Percentiles rank a stretch among this genome's conserved stretches.
These are phyloP conservation scores for Parauchenoglanis punctatus DNA, from an alignment of 2,797 vertebrate species.

Conservation along the genomic window DNA sequence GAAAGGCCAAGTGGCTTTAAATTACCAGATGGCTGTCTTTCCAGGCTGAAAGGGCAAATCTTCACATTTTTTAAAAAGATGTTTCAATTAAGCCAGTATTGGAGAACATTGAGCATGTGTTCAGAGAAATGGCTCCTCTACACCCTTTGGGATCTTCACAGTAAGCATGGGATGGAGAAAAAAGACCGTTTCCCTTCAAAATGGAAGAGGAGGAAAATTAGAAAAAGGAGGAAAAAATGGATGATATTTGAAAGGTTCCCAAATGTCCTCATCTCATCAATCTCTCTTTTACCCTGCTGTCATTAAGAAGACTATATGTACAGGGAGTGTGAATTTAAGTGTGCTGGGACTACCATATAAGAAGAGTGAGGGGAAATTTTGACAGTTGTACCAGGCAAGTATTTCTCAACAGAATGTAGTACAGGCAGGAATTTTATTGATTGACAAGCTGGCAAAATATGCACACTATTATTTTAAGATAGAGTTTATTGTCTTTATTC, in stretches of 20 bases:
- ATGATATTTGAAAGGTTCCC: constrained; percentile 39
- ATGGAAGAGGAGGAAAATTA: constrained; percentile 23
- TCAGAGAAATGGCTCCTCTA: constrained; percentile 46
- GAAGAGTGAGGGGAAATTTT: neutral
- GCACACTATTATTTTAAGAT: neutral
- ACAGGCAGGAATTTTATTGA: neutral
- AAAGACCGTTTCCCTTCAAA: constrained; percentile 38
- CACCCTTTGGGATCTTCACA: constrained; percentile 30
- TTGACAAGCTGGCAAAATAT: constrained; percentile 5
- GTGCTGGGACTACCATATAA: neutral
- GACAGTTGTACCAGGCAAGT: neutral
- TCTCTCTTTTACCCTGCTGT: constrained; percentile 31
- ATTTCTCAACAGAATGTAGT: neutral
- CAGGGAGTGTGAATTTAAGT: constrained; percentile 30
- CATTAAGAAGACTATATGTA: constrained; percentile 25
- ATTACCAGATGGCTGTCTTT: constrained; percentile 50
- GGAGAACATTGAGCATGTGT: constrained; percentile 51
- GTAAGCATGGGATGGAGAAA: constrained; percentile 17
- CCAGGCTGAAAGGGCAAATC: constrained; percentile 53
- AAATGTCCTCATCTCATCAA: constrained; percentile 7
- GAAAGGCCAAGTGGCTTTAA: constrained; percentile 61
- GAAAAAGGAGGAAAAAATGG: constrained; percentile 30
- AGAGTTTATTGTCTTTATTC: neutral
- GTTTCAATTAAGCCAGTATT: constrained; percentile 57
- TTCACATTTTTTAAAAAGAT: constrained; percentile 59